Conservation (phyloP, 2,113 vertebrate genomes). For the Quiscalus mexicanus region DNA sequence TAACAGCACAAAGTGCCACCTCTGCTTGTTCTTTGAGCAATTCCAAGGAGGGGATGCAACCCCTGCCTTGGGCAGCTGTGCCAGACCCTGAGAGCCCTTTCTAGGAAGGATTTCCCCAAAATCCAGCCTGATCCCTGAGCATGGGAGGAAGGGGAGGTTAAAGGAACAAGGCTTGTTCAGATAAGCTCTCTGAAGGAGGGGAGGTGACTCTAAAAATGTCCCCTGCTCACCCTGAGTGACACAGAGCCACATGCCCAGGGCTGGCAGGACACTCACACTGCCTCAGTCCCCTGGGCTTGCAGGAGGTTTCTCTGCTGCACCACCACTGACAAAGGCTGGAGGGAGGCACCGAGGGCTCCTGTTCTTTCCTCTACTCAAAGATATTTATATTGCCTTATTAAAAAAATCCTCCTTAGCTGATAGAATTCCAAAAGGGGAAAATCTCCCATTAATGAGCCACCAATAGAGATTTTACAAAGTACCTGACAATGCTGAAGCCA, state of each 20-base stretch:
- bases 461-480: constrained; percentile 38
- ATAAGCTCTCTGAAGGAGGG: background rate
- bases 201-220: background rate
- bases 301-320: background rate
- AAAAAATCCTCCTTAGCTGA: background rate
- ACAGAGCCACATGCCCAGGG: background rate
- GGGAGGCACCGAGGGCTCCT: background rate
- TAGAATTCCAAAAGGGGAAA: constrained; percentile 3
- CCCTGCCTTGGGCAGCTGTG: background rate
- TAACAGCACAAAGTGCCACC: background rate
- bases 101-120: background rate
- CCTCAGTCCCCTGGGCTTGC: background rate
- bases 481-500: constrained; percentile 19
- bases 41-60: background rate
- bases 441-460: constrained; percentile 41
- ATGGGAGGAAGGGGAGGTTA: background rate
- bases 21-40: background rate
- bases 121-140: background rate
- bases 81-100: background rate
- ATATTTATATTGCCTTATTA: background rate
- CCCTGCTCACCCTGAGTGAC: background rate
- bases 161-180: background rate
- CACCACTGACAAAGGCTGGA: background rate
- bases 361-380: background rate
- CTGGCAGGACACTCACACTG: background rate